Percentiles rank a stretch among this genome's conserved stretches.
These are phyloP conservation scores for Panthera uncia DNA, from an alignment of 2,113 vertebrate species.

Conservation along the genomic window DNA sequence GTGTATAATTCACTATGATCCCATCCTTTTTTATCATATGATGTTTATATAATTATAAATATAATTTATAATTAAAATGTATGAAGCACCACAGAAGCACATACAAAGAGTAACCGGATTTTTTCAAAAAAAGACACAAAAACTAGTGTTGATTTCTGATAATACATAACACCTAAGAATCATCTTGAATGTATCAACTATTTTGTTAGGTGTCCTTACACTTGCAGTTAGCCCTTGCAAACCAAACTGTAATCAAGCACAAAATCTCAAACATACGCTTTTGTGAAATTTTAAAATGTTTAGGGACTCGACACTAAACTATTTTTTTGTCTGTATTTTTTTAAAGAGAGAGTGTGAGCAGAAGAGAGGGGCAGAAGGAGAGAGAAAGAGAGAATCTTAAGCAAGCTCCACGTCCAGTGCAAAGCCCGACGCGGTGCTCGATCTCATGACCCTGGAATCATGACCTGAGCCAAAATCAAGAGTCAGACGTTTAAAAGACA, in stretches of 20 bases:
- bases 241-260: background rate
- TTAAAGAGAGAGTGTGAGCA: too few species aligned
- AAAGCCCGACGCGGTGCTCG: too few species aligned
- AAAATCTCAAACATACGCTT: background rate
- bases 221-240: background rate
- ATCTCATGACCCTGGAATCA: too few species aligned
- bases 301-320: background rate
- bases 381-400: too few species aligned
- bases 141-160: constrained; percentile 25
- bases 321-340: too few species aligned
- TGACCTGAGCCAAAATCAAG: too few species aligned
- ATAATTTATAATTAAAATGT: constrained; percentile 37
- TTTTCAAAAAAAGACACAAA: background rate
- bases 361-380: too few species aligned
- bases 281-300: background rate
- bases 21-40: background rate
- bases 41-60: background rate
- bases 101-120: background rate
- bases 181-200: background rate
- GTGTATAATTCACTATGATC: background rate
- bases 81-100: background rate
- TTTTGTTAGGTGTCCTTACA: constrained; percentile 26
- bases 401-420: too few species aligned
- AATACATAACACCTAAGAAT: background rate
- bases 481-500: too few species aligned